A percentile compares a stretch with the other conserved stretches of the same genome.
Conservation (phyloP, 64 coral and sea anemone species). For the Stichodactyla mertensii region DNA sequence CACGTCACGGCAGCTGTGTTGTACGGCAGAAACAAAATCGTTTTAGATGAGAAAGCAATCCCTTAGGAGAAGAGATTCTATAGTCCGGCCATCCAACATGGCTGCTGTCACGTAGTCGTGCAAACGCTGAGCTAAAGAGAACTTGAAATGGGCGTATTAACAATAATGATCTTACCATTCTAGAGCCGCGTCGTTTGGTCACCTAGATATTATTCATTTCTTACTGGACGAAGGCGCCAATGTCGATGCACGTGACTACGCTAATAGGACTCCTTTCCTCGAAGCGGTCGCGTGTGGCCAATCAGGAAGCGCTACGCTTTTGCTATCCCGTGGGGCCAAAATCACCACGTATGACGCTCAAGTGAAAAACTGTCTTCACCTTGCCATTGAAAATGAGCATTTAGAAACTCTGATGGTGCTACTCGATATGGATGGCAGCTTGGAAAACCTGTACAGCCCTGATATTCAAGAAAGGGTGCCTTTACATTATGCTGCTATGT, state of each 20-base stretch:
- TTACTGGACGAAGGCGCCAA: constrained; percentile 45
- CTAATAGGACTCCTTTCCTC: constrained; percentile 61
- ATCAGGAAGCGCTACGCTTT: constrained; percentile 24
- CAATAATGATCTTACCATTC: not conserved
- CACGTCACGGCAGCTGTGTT: too few species aligned
- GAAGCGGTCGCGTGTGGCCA: constrained; percentile 52
- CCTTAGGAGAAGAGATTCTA: too few species aligned
- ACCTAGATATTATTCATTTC: constrained; percentile 15
- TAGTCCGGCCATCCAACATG: too few species aligned
- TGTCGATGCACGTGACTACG: constrained; percentile 43
- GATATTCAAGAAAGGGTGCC: constrained; percentile 79
- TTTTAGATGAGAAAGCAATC: too few species aligned
- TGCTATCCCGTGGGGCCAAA: constrained; percentile 47
- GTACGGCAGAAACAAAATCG: too few species aligned
- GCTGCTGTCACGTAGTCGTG: too few species aligned
- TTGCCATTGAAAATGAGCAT: constrained; percentile 68
- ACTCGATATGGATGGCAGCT: constrained; percentile 17
- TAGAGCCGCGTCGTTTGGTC: not conserved
- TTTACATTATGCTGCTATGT: constrained; percentile 51
- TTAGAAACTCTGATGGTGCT: constrained; percentile 51
- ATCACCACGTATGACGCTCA: constrained; percentile 30
- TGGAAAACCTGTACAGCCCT: constrained; percentile 44
- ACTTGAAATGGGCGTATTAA: too few species aligned
- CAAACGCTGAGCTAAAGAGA: too few species aligned
- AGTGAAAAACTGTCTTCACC: constrained; percentile 74